Conservation (phyloP, 2,888 invertebrate species). For the Automeris io region DNA sequence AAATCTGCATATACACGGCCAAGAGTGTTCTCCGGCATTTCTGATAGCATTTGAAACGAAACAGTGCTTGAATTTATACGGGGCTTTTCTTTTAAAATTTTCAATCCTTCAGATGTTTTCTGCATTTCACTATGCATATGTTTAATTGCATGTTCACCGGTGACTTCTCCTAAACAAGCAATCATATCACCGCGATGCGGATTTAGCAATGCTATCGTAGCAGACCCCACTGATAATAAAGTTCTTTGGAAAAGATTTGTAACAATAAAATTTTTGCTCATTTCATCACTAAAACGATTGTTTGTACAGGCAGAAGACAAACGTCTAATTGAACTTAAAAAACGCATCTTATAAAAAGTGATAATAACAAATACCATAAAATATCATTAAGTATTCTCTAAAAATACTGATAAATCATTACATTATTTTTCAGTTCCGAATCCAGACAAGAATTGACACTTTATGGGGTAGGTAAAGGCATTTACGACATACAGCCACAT, state of each 20-base stretch:
- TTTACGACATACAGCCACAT: too few relatives aligned
- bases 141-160: conserved; percentile 83
- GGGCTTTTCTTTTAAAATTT: conserved; percentile 87
- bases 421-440: too few relatives aligned
- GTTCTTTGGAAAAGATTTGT: conserved; percentile 84
- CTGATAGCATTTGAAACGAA: conserved; percentile 82
- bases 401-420: background rate
- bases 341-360: conserved; percentile 1
- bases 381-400: background rate
- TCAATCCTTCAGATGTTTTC: conserved; percentile 83
- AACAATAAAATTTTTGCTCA: conserved; percentile 79
- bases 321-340: background rate
- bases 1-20: conserved; percentile 93
- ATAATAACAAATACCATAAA: background rate
- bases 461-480: too few relatives aligned
- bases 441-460: too few relatives aligned
- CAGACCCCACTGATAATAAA: conserved; percentile 91
- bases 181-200: conserved; percentile 94
- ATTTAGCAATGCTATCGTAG: conserved; percentile 86
- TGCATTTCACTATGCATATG: conserved; percentile 87
- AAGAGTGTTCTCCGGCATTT: conserved; percentile 87
- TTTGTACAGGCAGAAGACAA: conserved; percentile 23
- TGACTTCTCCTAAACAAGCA: conserved; percentile 95
- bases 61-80: conserved; percentile 91
- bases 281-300: conserved; percentile 78